Evolutionary conservation across 2,888 invertebrate genomes (phyloP).

Genomic region (Muschampia plurimacula): DNA sequence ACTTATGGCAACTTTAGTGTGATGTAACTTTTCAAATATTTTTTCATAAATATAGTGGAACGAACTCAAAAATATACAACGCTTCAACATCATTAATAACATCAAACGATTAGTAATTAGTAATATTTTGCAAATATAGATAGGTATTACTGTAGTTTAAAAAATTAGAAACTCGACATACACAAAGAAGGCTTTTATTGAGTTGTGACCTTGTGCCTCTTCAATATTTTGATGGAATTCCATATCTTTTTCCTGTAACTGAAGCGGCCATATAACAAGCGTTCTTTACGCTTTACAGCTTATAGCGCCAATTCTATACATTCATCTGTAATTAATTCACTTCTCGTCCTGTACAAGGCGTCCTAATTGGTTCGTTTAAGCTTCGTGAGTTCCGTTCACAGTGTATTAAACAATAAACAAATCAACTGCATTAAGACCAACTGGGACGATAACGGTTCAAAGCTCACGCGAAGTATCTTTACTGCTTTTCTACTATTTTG

Average conservation of each 20-base stretch:
- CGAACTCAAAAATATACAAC: too few species aligned
- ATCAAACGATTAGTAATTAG: too few species aligned
- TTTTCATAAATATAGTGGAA: too few species aligned
- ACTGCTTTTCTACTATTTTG: neutral
- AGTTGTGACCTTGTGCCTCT: neutral
- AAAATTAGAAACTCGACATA: too few species aligned
- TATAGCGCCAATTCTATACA: neutral
- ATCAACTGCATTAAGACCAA: constrained; percentile 16
- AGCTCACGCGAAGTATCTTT: neutral
- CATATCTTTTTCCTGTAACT: neutral
- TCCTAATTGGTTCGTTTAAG: constrained; percentile 11
- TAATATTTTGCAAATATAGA: too few species aligned
- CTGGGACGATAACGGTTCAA: neutral
- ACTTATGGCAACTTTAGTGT: too few species aligned
- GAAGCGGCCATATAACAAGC: neutral
- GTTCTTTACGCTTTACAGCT: neutral
- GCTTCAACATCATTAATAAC: too few species aligned
- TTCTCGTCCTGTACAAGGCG: constrained; percentile 5
- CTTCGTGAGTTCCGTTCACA: constrained; percentile 18
- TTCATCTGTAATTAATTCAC: constrained; percentile 9
- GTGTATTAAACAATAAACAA: constrained; percentile 31
- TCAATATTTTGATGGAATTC: neutral
- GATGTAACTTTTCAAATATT: too few species aligned
- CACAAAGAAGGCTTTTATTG: too few species aligned
- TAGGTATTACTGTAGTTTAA: too few species aligned